Evolutionary conservation across 2,113 vertebrate genomes (phyloP).

Genomic region (Blennius ocellaris): DNA sequence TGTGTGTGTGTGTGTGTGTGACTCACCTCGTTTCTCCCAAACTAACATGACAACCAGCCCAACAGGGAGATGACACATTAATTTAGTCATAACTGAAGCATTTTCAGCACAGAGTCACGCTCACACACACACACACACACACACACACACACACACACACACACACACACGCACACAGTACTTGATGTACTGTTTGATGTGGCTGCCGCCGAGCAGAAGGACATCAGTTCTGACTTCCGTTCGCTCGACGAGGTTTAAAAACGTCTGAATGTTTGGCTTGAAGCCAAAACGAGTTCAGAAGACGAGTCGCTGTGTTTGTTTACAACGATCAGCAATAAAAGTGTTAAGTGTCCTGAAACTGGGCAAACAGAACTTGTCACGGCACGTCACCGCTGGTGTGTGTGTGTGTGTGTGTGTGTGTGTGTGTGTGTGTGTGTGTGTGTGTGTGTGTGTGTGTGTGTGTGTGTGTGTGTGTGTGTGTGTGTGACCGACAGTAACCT

Average conservation of each 20-base stretch:
- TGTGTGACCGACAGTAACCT: constrained; percentile 75
- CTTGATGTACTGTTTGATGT: no score
- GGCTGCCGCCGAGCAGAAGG: no score
- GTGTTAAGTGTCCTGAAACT: constrained; percentile 32
- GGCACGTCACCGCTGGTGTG: not conserved
- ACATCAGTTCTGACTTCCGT: no score
- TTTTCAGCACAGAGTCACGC: constrained; percentile 17
- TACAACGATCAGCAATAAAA: not conserved
- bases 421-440: constrained; percentile 13
- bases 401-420: constrained; percentile 3
- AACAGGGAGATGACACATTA: constrained; percentile 41
- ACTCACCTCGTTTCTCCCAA: constrained; percentile 15
- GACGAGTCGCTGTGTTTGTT: not conserved
- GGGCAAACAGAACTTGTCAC: not conserved
- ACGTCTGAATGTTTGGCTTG: not conserved
- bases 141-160: no score
- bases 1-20: not conserved
- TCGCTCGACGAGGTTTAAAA: constrained; percentile 11
- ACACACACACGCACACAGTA: no score
- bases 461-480: constrained; percentile 5
- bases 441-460: not conserved
- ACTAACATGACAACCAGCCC: no score
- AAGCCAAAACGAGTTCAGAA: not conserved
- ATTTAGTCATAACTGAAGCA: constrained; percentile 17
- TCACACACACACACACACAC: not conserved